Evolutionary conservation across 2,888 invertebrate genomes (phyloP), one percentile per base, ranked within the genome.

Genomic region (Drosophila affinis): DNA sequence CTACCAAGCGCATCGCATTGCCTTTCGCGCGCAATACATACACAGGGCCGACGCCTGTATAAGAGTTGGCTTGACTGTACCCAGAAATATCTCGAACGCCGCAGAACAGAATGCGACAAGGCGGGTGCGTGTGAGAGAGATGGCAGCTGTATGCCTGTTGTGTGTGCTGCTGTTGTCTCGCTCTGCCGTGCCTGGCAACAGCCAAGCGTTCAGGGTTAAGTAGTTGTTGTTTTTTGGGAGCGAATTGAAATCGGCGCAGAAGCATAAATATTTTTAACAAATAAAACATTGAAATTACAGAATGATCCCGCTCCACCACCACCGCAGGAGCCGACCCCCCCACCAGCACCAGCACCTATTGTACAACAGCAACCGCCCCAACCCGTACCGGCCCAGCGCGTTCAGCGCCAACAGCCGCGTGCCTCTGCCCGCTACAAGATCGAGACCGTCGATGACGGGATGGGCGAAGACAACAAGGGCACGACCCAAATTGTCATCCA

Each of bases 231-330:
- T 79, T 60, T 60, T n/a, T 71, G 46, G 51, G 51, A 46, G 45
- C 49, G 49, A 63, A 45, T 64, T 51, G 39, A 39, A 39, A 34
- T 2, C 32, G 9, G 24, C 49, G 17, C 57, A 18, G 24, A 27
- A 52, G 52, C 44, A 70, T 53, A 58, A 58, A 68, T 17, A 69
- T 39, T 47, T 14, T 45, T 32, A 32, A 45, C n/a, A 9, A 55
- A 46, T 9, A 21, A 48, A 39, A 54, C 48, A 39, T 44, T 18
- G 9, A 44, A 67, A 47, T 49, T 89, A 2, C 92, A 94, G 94
- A 94, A 94, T 93, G 93, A 94, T 93, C 94, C 94, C 92, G 93
- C 94, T 92, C 93, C 94, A 92, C 94, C 93, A 93, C 94, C 94
- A 89, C 94, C 94, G 91, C 94, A 94, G 91, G 94, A 94, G 92